Evolutionary conservation across 1,140 invertebrate genomes (phyloP).

Genomic region (Oedothorax gibbosus): DNA sequence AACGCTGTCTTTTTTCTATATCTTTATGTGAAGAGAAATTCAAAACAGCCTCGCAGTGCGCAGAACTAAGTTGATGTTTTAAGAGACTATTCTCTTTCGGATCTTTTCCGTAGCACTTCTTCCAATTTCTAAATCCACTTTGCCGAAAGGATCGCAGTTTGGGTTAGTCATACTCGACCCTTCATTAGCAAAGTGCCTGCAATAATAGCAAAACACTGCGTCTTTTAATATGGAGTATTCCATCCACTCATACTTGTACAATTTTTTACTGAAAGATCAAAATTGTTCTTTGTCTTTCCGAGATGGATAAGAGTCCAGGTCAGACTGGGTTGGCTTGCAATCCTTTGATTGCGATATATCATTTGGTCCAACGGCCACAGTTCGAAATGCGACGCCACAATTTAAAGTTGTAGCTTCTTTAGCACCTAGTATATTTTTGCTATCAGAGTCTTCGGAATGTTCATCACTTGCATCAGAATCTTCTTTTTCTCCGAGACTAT

Average conservation of each 20-base stretch:
- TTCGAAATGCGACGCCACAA: too few species aligned
- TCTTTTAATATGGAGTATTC: background rate
- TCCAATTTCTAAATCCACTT: background rate
- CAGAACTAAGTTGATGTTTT: conserved; percentile 5
- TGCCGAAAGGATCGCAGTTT: background rate
- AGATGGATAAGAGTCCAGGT: background rate
- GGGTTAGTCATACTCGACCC: too few species aligned
- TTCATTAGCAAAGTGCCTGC: background rate
- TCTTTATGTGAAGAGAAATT: background rate
- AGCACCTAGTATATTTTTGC: too few species aligned
- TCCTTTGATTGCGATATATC: background rate
- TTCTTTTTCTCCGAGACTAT: too few species aligned
- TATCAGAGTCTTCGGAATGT: too few species aligned
- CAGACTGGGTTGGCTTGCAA: background rate
- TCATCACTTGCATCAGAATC: too few species aligned
- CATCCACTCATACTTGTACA: conserved; percentile 12
- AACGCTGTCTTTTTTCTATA: background rate
- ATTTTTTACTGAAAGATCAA: background rate
- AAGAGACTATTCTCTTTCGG: background rate
- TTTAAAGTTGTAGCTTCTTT: too few species aligned
- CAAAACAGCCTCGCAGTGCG: background rate
- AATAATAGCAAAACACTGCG: conserved; percentile 7
- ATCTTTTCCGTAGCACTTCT: background rate
- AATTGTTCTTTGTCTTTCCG: background rate
- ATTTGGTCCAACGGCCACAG: background rate